Evolutionary conservation across 2,797 vertebrate genomes (phyloP).

Genomic region (Hypotaenidia philippensis): DNA sequence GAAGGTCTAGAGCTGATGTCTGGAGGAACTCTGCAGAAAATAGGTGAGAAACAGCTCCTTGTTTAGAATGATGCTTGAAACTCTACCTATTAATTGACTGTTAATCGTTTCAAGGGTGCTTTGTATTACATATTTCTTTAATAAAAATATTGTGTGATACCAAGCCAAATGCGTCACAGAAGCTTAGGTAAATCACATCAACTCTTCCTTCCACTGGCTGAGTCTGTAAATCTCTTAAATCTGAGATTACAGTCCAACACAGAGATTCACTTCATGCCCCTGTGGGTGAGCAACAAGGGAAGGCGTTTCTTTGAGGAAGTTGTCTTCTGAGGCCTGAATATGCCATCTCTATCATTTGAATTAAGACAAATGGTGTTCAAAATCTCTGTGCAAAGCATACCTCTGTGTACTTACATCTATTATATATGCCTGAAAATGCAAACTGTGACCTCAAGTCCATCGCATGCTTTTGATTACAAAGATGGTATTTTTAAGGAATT

Average conservation of each 20-base stretch:
- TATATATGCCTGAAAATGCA: not conserved
- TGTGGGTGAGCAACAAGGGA: not conserved
- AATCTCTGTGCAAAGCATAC: not conserved
- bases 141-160: conserved; percentile 19
- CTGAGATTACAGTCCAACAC: conserved; percentile 30
- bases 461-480: not conserved
- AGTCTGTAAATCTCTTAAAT: conserved; percentile 32
- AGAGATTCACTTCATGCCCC: not conserved
- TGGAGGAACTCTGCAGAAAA: not conserved
- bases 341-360: not conserved
- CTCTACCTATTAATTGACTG: not conserved
- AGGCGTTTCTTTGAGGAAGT: not conserved
- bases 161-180: conserved; percentile 34
- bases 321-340: not conserved
- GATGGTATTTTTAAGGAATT: not conserved
- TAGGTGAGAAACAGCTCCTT: not conserved
- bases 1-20: not conserved
- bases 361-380: not conserved
- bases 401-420: not conserved
- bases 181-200: conserved; percentile 46
- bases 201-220: conserved; percentile 32
- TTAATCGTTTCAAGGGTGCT: not conserved
- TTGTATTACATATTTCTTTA: not conserved
- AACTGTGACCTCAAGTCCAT: not conserved
- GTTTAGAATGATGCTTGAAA: not conserved